A percentile compares a stretch with the other conserved stretches of the same genome.
phyloP scores from a whole-genome alignment of 2,888 invertebrate species.

The Plebejus argus region DNA sequence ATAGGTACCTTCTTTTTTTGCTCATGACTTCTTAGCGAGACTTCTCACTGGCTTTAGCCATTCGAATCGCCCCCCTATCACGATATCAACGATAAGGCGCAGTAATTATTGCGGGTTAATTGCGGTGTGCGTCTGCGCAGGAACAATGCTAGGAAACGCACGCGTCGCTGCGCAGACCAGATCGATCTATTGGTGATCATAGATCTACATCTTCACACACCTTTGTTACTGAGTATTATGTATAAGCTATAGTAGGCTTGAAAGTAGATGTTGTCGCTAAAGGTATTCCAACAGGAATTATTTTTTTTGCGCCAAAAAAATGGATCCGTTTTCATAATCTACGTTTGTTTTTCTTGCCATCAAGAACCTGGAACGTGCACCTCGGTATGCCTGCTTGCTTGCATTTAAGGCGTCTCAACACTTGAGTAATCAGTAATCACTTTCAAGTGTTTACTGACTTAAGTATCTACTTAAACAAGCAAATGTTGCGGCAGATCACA shows the following conservation, averaged over 20 bases:
- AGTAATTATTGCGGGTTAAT: conserved; percentile 37
- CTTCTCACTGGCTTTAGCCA: not conserved
- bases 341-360: too few species aligned
- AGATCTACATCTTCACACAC: conserved; percentile 36
- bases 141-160: conserved; percentile 51
- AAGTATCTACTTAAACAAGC: not conserved
- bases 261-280: not conserved
- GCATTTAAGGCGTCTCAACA: not conserved
- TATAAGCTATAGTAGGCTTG: not conserved
- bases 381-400: too few species aligned
- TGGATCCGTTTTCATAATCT: too few species aligned
- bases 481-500: not conserved
- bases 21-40: not conserved
- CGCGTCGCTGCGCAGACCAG: conserved; percentile 45
- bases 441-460: not conserved
- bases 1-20: not conserved
- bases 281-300: not conserved
- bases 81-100: conserved; percentile 20
- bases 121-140: conserved; percentile 38
- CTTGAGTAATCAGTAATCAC: not conserved
- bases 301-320: too few species aligned
- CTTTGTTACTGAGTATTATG: conserved; percentile 34
- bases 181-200: conserved; percentile 48
- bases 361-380: too few species aligned
- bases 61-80: not conserved